phyloP scores from a whole-genome alignment of 2,797 vertebrate genomes.

The Neosalanx taihuensis region DNA sequence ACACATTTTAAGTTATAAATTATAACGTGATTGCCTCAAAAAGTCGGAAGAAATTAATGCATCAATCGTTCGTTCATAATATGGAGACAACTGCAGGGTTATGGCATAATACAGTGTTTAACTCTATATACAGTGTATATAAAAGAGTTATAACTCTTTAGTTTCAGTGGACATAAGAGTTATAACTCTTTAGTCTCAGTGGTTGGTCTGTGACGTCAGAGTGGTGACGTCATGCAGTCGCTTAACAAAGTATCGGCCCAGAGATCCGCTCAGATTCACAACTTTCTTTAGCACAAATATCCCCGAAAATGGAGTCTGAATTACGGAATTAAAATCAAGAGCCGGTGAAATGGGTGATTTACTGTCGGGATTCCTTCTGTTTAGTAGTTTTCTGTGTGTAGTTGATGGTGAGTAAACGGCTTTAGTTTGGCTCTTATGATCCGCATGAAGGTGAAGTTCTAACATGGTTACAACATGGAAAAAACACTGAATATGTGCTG shows the following conservation, averaged over 20 bases:
- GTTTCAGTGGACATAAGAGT: no score
- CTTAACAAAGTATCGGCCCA: slow-evolving; percentile 41
- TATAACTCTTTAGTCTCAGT: no score
- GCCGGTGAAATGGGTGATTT: slow-evolving; percentile 67
- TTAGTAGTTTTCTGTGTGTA: slow-evolving; percentile 59
- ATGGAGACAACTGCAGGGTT: no score
- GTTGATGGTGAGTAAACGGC: slow-evolving; percentile 64
- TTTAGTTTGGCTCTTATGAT: slow-evolving; percentile 46
- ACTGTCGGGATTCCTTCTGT: slow-evolving; percentile 60
- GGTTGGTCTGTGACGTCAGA: slow-evolving; percentile 16
- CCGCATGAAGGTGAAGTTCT: slow-evolving; percentile 33
- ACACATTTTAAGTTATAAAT: no score
- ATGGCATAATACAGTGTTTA: no score
- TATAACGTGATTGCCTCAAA: no score
- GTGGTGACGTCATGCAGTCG: slow-evolving; percentile 65
- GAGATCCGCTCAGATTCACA: slow-evolving; percentile 32
- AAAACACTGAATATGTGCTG: slow-evolving; percentile 2
- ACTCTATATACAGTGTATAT: no score
- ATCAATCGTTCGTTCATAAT: no score
- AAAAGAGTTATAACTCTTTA: no score
- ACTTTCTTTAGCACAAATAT: slow-evolving; percentile 42
- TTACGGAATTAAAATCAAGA: slow-evolving; percentile 54
- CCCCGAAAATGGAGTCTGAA: slow-evolving; percentile 59
- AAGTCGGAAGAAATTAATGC: no score
- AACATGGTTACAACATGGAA: slow-evolving; percentile 35